A percentile compares a stretch with the other conserved stretches of the same genome.
Conservation (phyloP, 2,113 vertebrate genomes). For the Probosciger aterrimus region DNA sequence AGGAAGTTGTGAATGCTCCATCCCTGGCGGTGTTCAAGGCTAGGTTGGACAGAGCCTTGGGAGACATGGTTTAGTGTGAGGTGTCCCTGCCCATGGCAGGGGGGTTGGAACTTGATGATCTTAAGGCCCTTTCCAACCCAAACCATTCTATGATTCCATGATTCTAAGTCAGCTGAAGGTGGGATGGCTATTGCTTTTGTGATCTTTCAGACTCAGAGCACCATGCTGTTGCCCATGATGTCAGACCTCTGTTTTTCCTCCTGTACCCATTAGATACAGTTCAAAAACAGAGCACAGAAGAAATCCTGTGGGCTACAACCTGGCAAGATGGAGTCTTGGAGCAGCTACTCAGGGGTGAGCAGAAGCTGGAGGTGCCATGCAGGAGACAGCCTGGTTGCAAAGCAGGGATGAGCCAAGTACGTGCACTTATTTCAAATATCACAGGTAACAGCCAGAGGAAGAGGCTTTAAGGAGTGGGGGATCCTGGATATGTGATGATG, state of each 20-base stretch:
- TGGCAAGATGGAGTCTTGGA: neutral
- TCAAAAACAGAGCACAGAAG: neutral
- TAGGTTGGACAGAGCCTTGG: neutral
- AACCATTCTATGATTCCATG: neutral
- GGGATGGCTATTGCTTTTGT: neutral
- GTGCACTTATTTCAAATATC: neutral
- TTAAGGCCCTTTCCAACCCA: neutral
- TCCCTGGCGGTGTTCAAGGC: neutral
- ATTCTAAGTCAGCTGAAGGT: neutral
- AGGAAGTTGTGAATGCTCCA: neutral
- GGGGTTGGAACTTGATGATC: neutral
- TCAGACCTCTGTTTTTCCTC: neutral
- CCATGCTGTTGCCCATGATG: rapidly evolving
- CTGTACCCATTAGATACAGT: neutral
- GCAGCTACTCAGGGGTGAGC: rapidly evolving
- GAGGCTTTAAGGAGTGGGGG: neutral
- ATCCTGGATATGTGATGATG: neutral
- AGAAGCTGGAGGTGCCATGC: neutral
- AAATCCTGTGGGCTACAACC: neutral
- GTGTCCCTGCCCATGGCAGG: neutral
- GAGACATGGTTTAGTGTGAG: neutral
- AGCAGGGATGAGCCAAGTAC: neutral
- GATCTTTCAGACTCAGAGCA: neutral
- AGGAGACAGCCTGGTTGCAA: neutral
- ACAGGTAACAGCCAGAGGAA: neutral